Base-by-base conservation (phyloP, 1,140 invertebrate species). In the Kradibia gibbosae region DNA sequence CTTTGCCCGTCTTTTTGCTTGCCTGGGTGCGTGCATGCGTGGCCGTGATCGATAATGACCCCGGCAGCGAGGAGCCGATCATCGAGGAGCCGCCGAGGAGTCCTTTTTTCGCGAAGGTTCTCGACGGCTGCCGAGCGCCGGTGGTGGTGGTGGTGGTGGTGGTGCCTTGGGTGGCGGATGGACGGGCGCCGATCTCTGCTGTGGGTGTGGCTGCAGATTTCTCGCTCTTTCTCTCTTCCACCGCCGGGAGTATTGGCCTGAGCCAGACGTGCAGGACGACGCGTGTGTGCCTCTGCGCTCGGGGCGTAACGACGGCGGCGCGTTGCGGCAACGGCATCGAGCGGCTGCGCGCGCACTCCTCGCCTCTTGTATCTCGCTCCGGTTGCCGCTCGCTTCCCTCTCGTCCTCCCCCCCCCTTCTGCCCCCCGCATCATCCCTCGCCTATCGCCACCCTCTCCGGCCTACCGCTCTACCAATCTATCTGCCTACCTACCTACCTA, bases 271-370 rank as follows among this genome's bases (percentile, higher is more conserved):
- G n/a, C 45, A 48, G 55, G 25, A 60, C 55, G 55, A 13, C n/a
- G 25, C 7, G 55, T 28, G 25, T 28, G 31, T 28, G 31, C 55
- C 10, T 60, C 55, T 28, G 34, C 62, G 62, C 28, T 10, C 45
- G 17, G 36, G 8, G 15, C 67, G 67, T 22, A 25, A 31, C 50
- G 55, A 17, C 25, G 39, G 31, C 28, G 53, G n/a, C 55, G 55
- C 15, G 53, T 28, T 53, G 71, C 71, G 86, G 86, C 87, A 87
- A 84, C 84, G 83, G 86, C 85, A 91, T 91, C 86, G 89, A 91
- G 80, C 88, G 86, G 80, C 72, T 90, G 90, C 89, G 89, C 88
- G 88, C 90, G 90, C 89, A 90, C 17, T 10, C 45, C 8, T 48
- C 17, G 50, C 20, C 22, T 3, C 71, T 76, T 25, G 48, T 45